Conservation (phyloP, 2,888 invertebrate genomes). For the Parapristionchus giblindavisi region DNA sequence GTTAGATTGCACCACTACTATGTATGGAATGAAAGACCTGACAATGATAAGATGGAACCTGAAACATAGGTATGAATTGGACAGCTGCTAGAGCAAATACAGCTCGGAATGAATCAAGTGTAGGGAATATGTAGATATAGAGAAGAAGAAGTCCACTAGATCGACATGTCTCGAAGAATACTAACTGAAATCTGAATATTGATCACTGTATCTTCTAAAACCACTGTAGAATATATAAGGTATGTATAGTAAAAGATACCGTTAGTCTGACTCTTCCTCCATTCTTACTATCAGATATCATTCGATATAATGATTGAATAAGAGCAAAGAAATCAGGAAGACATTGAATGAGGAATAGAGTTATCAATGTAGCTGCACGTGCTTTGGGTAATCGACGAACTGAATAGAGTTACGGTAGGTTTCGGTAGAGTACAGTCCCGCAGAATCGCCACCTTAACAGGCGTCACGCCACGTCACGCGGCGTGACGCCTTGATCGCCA, state of each 20-base stretch:
- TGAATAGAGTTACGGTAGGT: too few species aligned
- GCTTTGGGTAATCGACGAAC: conserved; percentile 48
- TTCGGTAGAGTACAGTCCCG: background rate
- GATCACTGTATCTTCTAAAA: background rate
- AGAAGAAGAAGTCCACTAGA: conserved; percentile 49
- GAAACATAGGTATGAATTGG: conserved; percentile 33
- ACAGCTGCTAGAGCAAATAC: conserved; percentile 41
- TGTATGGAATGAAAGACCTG: background rate
- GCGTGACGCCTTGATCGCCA: background rate
- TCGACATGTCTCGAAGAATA: conserved; percentile 46
- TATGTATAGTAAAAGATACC: conserved; percentile 26
- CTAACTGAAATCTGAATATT: conserved; percentile 40
- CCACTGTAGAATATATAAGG: background rate
- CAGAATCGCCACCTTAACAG: background rate
- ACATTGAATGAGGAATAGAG: conserved; percentile 59
- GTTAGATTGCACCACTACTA: too few species aligned
- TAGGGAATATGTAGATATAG: conserved; percentile 48
- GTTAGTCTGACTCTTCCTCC: conserved; percentile 40
- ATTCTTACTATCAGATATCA: conserved; percentile 44
- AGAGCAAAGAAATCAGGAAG: conserved; percentile 58
- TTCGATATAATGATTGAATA: conserved; percentile 47
- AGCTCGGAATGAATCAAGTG: conserved; percentile 45
- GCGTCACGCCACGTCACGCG: background rate
- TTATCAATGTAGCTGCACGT: conserved; percentile 49
- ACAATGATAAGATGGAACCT: background rate